Percentiles rank a stretch among this genome's conserved stretches.
phyloP scores from a whole-genome alignment of 1,140 invertebrate species.

The Listronotus bonariensis region DNA sequence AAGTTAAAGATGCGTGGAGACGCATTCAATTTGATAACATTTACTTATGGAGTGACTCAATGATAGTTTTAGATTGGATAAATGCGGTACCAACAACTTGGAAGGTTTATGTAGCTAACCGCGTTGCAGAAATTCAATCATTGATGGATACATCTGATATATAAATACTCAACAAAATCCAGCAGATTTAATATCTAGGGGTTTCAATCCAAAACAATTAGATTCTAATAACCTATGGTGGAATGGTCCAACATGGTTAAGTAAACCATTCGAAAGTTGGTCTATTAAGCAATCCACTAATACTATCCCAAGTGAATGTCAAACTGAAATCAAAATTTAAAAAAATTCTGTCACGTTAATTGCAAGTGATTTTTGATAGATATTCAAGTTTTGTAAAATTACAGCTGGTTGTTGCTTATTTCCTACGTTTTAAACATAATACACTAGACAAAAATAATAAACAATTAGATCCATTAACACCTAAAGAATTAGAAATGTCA shows the following conservation, averaged over 20 bases:
- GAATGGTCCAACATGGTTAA: conserved; percentile 28
- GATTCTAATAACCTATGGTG: conserved; percentile 29
- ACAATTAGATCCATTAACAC: neutral
- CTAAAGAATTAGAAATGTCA: conserved; percentile 10
- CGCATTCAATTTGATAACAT: conserved; percentile 5
- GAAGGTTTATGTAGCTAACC: conserved; percentile 37
- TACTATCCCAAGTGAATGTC: neutral
- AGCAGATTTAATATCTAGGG: conserved; percentile 29
- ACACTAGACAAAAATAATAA: neutral
- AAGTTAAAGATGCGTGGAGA: too few relatives aligned
- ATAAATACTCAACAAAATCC: conserved; percentile 28
- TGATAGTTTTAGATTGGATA: conserved; percentile 31
- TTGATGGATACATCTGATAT: conserved; percentile 21
- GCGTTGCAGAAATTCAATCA: conserved; percentile 26
- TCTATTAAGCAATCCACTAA: neutral
- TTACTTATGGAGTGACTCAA: conserved; percentile 22
- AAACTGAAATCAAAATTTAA: neutral
- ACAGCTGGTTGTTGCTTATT: conserved; percentile 21
- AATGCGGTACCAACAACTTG: neutral
- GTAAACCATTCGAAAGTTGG: neutral
- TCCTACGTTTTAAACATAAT: conserved; percentile 23
- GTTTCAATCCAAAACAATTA: conserved; percentile 1
- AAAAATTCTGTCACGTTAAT: neutral
- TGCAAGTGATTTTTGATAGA: neutral
- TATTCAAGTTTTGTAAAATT: conserved; percentile 18